These are phyloP conservation scores for Macroteleia sp. DNA, from an alignment of 2,888 invertebrate species.

Conservation along the genomic window DNA sequence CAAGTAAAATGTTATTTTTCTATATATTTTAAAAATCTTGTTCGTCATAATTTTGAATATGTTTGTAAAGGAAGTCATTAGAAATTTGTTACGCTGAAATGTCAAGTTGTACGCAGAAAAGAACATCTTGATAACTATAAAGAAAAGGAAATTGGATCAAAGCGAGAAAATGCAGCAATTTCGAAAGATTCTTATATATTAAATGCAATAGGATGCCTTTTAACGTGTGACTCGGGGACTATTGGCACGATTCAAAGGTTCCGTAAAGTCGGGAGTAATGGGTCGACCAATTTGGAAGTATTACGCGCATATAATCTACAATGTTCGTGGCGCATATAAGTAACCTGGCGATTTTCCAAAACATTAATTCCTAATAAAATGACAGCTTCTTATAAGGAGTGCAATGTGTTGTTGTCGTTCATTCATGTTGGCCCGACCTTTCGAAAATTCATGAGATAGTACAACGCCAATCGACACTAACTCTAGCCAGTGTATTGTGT, in stretches of 20 bases:
- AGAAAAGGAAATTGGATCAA: slow-evolving; percentile 27
- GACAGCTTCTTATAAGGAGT: slow-evolving; percentile 30
- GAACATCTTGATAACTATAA: slow-evolving; percentile 3
- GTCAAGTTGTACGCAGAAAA: too few relatives aligned
- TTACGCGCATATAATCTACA: slow-evolving; percentile 34
- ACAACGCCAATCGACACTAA: slow-evolving; percentile 39
- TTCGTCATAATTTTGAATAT: too few relatives aligned
- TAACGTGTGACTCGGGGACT: slow-evolving; percentile 3
- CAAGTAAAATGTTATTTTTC: too few relatives aligned
- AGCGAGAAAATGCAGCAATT: background rate
- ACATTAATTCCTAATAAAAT: slow-evolving; percentile 53
- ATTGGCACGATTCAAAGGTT: slow-evolving; percentile 24
- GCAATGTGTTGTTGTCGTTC: background rate
- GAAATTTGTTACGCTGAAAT: too few relatives aligned
- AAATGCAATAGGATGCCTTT: too few relatives aligned
- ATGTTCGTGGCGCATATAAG: slow-evolving; percentile 30
- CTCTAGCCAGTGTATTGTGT: slow-evolving; percentile 8
- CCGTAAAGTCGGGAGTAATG: slow-evolving; percentile 33
- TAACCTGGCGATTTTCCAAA: slow-evolving; percentile 65
- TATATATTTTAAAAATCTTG: too few relatives aligned
- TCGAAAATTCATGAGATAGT: slow-evolving; percentile 7
- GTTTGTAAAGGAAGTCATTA: too few relatives aligned
- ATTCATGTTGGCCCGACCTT: too few relatives aligned
- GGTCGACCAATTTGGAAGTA: slow-evolving; percentile 18
- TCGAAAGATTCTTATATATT: slow-evolving; percentile 12